A percentile compares a stretch with the other conserved stretches of the same genome.
These are phyloP conservation scores for Urocolius indicus DNA, from an alignment of 2,113 vertebrate species.

Conservation along the genomic window DNA sequence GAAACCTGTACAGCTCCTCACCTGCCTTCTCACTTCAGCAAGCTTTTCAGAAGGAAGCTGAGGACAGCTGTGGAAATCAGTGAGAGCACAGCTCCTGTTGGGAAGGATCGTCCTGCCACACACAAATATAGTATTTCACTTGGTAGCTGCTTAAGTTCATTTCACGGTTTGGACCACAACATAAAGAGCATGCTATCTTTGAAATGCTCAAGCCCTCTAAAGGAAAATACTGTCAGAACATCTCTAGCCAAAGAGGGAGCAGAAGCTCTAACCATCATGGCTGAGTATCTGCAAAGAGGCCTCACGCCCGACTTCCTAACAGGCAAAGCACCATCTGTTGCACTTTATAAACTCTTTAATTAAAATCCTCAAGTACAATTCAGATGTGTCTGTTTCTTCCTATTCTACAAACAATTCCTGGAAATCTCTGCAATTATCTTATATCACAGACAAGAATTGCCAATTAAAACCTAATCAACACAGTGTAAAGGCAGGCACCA, in stretches of 20 bases:
- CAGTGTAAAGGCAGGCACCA: constrained; percentile 38
- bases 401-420: constrained; percentile 32
- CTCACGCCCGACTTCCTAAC: background rate
- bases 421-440: constrained; percentile 63
- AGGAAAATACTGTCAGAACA: background rate
- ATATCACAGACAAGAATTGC: constrained; percentile 62
- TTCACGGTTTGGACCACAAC: background rate
- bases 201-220: background rate
- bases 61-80: background rate
- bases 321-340: constrained; percentile 41
- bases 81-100: background rate
- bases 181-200: fast-evolving
- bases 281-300: background rate
- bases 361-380: constrained; percentile 49
- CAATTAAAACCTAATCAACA: constrained; percentile 66
- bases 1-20: background rate
- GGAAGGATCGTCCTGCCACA: background rate
- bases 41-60: background rate
- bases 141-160: too few species aligned
- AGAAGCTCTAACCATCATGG: background rate
- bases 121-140: background rate
- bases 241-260: background rate
- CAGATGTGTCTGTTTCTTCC: constrained; percentile 25
- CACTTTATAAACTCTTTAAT: constrained; percentile 24
- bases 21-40: background rate